Base-by-base conservation (phyloP, 1,140 invertebrate genomes). In the Drosophila nikananu region DNA sequence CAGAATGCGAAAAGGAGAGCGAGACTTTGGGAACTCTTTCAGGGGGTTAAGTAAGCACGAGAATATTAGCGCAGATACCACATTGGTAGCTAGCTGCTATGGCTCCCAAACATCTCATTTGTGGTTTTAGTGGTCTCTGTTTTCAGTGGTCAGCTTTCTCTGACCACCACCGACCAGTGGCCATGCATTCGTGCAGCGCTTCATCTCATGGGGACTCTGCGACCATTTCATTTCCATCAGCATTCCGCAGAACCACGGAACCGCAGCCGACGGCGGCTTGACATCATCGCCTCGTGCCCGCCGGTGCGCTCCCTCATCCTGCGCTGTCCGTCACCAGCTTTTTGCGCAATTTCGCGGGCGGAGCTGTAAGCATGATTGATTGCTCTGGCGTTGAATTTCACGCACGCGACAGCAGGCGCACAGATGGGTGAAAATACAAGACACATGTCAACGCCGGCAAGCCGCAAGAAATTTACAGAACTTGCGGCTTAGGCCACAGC, bases 281-380 rank as follows among this genome's bases (percentile, higher is more conserved):
- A 48, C 67, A 71, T 68, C 67, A 67, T 37, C 63, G 67, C 60
- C 67, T 42, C 55, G 42, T 52, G 76, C 44, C 70, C 54, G 55
- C 32, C 51, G 37, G 57, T 48, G 42, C 41, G 39, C 35, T 39
- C 68, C 63, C 68, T 81, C 79, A 61, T 60, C 55, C 59, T 58
- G 42, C 48, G 42, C 48, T 78, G 75, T 70, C 63, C 61, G 74
- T 62, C 68, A 44, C 54, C 73, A 54, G 49, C 78, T 86, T 86
- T 86, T 86, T 77, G 54, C 59, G 71, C 65, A 80, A 72, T 77
- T 80, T 80, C 77, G 65, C 52, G 68, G 73, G 70, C 35, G 64
- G 39, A 61, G 54, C 75, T 71, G 78, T 89, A 89, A 71, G 80
- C 84, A 89, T 87, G 83, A 87, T 87, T 87, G 83, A 87, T 87